Base-by-base conservation (phyloP, 2,113 vertebrate species). In the Clarias magur region DNA sequence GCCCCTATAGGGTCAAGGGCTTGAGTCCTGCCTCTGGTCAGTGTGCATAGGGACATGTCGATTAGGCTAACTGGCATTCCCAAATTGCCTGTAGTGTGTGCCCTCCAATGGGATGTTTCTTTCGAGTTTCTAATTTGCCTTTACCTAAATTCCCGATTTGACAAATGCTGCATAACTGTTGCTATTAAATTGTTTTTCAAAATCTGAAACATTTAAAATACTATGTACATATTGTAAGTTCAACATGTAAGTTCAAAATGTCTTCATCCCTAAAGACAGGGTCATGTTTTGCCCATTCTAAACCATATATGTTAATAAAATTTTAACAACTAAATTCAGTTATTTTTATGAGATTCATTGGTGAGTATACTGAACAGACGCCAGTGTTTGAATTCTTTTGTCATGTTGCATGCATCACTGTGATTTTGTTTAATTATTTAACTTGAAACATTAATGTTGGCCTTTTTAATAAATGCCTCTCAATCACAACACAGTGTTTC, bases 391-490 rank as follows among this genome's bases (percentile, higher is more conserved):
- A 84, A 13, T 72, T 84, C 10, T 25, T 34, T 30, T 80, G 7
- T 19, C 54, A 80, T 57, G 8, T 30, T 30, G 21, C 0, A n/a
- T 82, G 38, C 21, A 42, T 82, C 60, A 82, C 7, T 27, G 17
- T 80, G 54, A 59, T 34, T 80, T 59, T 30, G 54, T 57, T 80
- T 60, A 21, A 34, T 60, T 78, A 78, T 78, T 54, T 78, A 16
- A 17, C 25, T 53, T 67, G 23, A 83, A 73, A 72, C 65, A 63
- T 34, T 65, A 85, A 19, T 63, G 34, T 21, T 78, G 34, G 84
- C 34, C 30, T 62, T 63, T 60, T 62, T 1, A 19, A 85, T 65
- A 62, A 21, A 54, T 78, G 23, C 59, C 27, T 65, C 57, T 63
- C 25, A 54, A 15, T n/a, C 21, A 65, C 54, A 25, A 65, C 6